phyloP scores from a whole-genome alignment of 2,888 invertebrate species.

The Ormyrus labotus region DNA sequence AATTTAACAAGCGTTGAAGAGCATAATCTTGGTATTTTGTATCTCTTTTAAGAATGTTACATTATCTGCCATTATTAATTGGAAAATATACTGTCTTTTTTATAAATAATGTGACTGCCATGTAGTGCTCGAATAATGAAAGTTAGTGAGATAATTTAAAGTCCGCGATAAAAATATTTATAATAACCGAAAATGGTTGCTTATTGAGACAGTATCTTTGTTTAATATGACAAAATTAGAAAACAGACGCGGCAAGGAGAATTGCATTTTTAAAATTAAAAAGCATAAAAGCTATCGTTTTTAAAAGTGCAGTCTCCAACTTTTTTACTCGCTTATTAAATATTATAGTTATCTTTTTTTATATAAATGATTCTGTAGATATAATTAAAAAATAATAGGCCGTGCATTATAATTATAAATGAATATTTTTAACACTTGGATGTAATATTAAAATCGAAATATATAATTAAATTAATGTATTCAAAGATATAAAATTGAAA shows the following conservation, averaged over 20 bases:
- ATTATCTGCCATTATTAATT: slow-evolving; percentile 46
- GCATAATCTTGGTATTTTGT: slow-evolving; percentile 54
- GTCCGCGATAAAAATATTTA: slow-evolving; percentile 23
- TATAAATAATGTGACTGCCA: slow-evolving; percentile 50
- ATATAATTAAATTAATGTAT: slow-evolving; percentile 13
- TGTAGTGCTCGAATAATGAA: slow-evolving; percentile 43
- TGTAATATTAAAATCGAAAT: slow-evolving; percentile 26
- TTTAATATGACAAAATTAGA: slow-evolving; percentile 10
- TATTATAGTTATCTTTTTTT: slow-evolving; percentile 1
- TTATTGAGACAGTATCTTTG: slow-evolving; percentile 37
- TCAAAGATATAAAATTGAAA: slow-evolving; percentile 19
- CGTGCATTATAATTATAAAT: background rate
- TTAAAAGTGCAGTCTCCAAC: slow-evolving; percentile 14
- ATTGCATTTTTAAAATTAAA: slow-evolving; percentile 28
- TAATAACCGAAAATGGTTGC: slow-evolving; percentile 53
- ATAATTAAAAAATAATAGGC: too few relatives aligned
- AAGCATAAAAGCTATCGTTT: slow-evolving; percentile 6
- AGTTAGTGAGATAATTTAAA: slow-evolving; percentile 34
- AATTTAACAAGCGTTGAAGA: slow-evolving; percentile 19
- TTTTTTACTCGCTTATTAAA: slow-evolving; percentile 31
- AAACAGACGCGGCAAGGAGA: slow-evolving; percentile 12
- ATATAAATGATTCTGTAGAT: too few relatives aligned
- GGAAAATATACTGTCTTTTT: slow-evolving; percentile 39
- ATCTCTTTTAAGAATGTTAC: slow-evolving; percentile 38
- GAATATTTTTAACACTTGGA: slow-evolving; percentile 32